Conservation (phyloP, 2,888 invertebrate species). For the Phortica okadai region DNA sequence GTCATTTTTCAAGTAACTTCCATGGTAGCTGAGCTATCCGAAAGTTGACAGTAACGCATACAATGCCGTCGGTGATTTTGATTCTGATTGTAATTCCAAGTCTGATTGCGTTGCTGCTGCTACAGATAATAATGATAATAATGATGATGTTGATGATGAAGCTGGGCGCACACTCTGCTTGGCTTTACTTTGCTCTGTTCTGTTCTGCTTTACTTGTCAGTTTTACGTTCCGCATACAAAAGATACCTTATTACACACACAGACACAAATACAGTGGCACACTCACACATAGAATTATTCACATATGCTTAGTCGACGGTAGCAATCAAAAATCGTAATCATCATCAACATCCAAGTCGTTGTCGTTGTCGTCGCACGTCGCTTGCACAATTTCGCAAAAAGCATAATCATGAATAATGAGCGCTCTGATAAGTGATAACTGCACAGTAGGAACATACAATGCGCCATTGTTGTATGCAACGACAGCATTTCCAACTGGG, state of each 20-base stretch:
- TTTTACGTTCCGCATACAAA: constrained; percentile 27
- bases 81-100: constrained; percentile 18
- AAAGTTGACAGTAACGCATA: neutral
- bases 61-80: neutral
- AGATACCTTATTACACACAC: constrained; percentile 25
- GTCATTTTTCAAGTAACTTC: too few relatives aligned
- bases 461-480: constrained; percentile 2
- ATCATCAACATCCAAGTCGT: constrained; percentile 29
- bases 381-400: constrained; percentile 74
- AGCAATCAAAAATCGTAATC: constrained; percentile 36
- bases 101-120: constrained; percentile 1
- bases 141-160: constrained; percentile 3
- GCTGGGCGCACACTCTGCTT: neutral
- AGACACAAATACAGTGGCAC: constrained; percentile 34
- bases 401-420: constrained; percentile 75
- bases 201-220: neutral
- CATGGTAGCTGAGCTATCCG: neutral
- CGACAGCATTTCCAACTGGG: neutral
- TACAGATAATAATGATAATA: neutral
- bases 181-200: neutral
- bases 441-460: constrained; percentile 56
- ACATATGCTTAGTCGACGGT: neutral
- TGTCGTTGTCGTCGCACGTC: constrained; percentile 36
- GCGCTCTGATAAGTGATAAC: constrained; percentile 64
- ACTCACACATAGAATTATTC: constrained; percentile 30